Evolutionary conservation across 2,113 vertebrate genomes (phyloP).

Genomic region (Calyptommatus sinebrachiatus): DNA sequence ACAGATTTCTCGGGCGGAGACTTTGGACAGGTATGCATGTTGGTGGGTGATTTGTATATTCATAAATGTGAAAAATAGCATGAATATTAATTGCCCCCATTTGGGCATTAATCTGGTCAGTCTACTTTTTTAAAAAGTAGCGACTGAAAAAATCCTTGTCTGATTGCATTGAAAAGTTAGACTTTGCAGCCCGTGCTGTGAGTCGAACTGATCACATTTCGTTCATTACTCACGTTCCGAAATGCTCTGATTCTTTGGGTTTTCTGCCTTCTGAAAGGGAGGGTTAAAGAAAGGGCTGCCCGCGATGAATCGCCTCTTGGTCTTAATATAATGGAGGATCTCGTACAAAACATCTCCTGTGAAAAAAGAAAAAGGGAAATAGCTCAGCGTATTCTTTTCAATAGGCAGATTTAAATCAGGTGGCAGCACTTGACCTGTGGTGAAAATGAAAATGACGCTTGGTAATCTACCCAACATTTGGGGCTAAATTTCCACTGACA

Average conservation of each 20-base stretch:
- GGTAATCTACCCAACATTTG: neutral
- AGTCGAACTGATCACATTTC: neutral
- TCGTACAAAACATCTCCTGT: conserved; percentile 92
- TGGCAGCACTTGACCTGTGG: neutral
- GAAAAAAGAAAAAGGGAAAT: neutral
- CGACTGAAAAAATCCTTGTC: too few relatives aligned
- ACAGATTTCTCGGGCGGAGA: too few relatives aligned
- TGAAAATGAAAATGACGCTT: neutral
- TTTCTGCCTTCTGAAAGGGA: conserved; percentile 34
- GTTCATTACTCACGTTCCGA: conserved; percentile 50
- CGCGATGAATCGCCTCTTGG: conserved; percentile 73
- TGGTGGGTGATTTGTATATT: too few relatives aligned
- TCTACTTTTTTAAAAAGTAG: too few relatives aligned
- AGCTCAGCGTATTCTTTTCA: neutral
- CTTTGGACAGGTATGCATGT: too few relatives aligned
- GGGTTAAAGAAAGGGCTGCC: conserved; percentile 57
- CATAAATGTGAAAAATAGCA: too few relatives aligned
- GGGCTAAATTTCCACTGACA: neutral
- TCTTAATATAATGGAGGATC: conserved; percentile 86
- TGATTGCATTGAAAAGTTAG: too few relatives aligned
- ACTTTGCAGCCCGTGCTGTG: neutral
- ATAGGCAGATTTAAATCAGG: neutral
- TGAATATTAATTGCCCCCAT: too few relatives aligned
- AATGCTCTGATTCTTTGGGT: neutral
- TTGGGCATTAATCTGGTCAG: too few relatives aligned